phyloP scores from a whole-genome alignment of 92 coral and sea anemone species.

The Galaxea fascicularis region DNA sequence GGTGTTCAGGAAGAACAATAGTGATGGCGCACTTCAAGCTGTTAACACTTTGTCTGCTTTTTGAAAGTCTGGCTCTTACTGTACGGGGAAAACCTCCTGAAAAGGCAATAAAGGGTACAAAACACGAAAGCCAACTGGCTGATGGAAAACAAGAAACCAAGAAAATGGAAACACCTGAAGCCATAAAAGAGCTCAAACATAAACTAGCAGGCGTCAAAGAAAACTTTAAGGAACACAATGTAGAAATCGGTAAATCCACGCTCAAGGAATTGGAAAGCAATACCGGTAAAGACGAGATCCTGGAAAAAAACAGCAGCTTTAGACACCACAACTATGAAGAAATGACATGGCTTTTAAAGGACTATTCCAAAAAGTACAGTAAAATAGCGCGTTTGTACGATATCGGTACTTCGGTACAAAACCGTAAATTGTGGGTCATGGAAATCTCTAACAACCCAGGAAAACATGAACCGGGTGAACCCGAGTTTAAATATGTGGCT shows the following conservation, averaged over 20 bases:
- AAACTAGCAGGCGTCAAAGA: slow-evolving; percentile 56
- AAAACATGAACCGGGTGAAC: slow-evolving; percentile 81
- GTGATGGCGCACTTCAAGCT: slow-evolving; percentile 5
- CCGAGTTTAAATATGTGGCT: slow-evolving; percentile 89
- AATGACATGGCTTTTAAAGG: slow-evolving; percentile 97
- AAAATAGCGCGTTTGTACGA: slow-evolving; percentile 83
- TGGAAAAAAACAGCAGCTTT: slow-evolving; percentile 74
- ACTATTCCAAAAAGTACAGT: slow-evolving; percentile 79
- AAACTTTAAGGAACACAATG: slow-evolving; percentile 36
- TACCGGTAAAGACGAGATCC: slow-evolving; percentile 47
- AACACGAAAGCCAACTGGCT: slow-evolving; percentile 11
- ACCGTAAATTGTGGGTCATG: slow-evolving; percentile 97
- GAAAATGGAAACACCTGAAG: not conserved
- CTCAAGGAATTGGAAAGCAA: slow-evolving; percentile 37
- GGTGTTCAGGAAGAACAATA: not conserved
- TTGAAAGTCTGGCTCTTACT: slow-evolving; percentile 19
- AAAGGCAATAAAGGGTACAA: slow-evolving; percentile 4
- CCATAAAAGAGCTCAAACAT: slow-evolving; percentile 63
- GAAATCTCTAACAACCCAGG: slow-evolving; percentile 92
- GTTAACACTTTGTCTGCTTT: slow-evolving; percentile 33
- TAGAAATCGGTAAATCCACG: slow-evolving; percentile 29
- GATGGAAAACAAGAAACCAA: not conserved
- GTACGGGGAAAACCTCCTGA: slow-evolving; percentile 67
- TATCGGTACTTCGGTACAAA: slow-evolving; percentile 92
- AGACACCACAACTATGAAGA: slow-evolving; percentile 97